Base-by-base conservation (phyloP, 2,888 invertebrate species). In the Trypoxylon attenuatum region DNA sequence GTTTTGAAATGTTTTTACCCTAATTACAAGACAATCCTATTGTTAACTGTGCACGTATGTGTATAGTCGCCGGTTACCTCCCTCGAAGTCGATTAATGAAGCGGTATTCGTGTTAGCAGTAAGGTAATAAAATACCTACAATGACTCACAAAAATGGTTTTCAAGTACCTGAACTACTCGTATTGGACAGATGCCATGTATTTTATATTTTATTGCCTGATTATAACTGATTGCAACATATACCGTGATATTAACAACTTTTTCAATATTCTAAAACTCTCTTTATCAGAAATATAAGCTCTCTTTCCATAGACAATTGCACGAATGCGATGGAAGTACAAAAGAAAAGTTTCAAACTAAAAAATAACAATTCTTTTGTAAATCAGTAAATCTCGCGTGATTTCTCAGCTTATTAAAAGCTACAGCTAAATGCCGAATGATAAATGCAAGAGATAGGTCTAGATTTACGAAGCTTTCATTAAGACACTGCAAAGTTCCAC, bases 1-100 rank as follows among this genome's bases (percentile, higher is more conserved):
- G 42, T 60, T 66, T 60, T 29, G 22, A 50, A 64, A 64, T 56
- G 68, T 60, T 71, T 76, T 77, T 77, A 75, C 63, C 77, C 73
- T 76, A 77, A 77, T 77, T 77, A 72, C 76, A 39, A 43, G 63
- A 65, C 57, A 56, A 69, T 71, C 60, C 52, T 59, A 58, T 56
- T 73, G 61, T 69, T 69, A 69, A 59, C 69, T 65, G 29, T 72
- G 54, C 18, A 13, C 19, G 15, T 49, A 8, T 46, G 27, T 22
- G 8, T 45, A 4, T 38, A 22, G n/a, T 56, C 18, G 38, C 42
- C 42, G 41, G 55, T 54, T 46, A 15, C n/a, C 19, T 59, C 59
- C 29, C 21, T 39, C 29, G 6, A 52, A 57, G 55, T 58, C 43
- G 49, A 27, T 45, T 57, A 56, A 60, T 54, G 57, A 39, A 52